These are phyloP conservation scores for Leptoclinus maculatus DNA, from an alignment of 2,797 vertebrate genomes.

Conservation along the genomic window DNA sequence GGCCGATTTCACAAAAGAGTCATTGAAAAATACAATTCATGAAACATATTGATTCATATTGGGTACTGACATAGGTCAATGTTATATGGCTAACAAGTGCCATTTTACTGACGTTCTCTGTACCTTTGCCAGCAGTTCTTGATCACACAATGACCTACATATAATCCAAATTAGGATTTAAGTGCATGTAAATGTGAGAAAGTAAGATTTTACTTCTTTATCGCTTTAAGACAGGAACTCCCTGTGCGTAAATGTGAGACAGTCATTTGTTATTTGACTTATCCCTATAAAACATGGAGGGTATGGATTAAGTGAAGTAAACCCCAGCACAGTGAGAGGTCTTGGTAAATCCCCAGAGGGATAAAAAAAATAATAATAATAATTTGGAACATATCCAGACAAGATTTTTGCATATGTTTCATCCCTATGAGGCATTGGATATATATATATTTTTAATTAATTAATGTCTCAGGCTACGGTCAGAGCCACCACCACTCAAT, in stretches of 20 bases:
- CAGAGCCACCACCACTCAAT: neutral
- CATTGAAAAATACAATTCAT: too few relatives aligned
- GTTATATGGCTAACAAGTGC: neutral
- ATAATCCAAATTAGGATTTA: slow-evolving; percentile 11
- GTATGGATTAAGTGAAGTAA: slow-evolving; percentile 46
- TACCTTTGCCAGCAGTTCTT: neutral
- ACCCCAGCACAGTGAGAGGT: slow-evolving; percentile 47
- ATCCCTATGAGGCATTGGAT: neutral
- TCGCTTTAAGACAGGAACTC: slow-evolving; percentile 17
- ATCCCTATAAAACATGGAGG: slow-evolving; percentile 44
- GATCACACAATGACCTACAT: slow-evolving; percentile 22
- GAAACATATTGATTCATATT: too few relatives aligned
- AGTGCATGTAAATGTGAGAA: slow-evolving; percentile 21
- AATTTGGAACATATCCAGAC: neutral
- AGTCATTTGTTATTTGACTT: slow-evolving; percentile 31
- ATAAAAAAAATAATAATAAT: slow-evolving; percentile 17
- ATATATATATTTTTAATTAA: slow-evolving; percentile 9
- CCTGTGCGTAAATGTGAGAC: slow-evolving; percentile 12
- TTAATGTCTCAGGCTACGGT: neutral
- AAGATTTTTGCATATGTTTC: neutral
- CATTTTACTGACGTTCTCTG: neutral
- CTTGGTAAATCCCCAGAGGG: slow-evolving; percentile 27
- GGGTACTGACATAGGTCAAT: neutral
- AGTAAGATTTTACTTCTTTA: slow-evolving; percentile 24
- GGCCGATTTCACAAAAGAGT: too few relatives aligned